phyloP scores from a whole-genome alignment of 2,888 invertebrate genomes.

The Masnerella sp. region DNA sequence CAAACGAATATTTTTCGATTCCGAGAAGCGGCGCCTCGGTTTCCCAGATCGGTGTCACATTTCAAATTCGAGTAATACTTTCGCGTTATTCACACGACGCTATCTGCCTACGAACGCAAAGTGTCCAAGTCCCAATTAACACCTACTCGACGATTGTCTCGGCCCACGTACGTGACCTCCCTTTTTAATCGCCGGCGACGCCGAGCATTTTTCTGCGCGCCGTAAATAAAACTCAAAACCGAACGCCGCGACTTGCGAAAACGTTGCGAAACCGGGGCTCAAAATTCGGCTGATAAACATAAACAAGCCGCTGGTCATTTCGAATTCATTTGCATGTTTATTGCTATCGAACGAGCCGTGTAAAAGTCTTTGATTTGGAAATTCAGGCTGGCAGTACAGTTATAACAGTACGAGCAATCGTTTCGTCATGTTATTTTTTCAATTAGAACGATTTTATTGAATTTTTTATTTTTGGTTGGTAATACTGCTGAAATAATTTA shows the following conservation, averaged over 20 bases:
- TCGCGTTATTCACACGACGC: slow-evolving; percentile 51
- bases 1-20: slow-evolving; percentile 41
- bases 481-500: no score
- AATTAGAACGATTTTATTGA: no score
- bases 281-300: neutral
- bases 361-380: neutral
- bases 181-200: slow-evolving; percentile 53
- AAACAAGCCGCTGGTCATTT: neutral
- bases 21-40: slow-evolving; percentile 27
- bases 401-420: no score
- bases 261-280: slow-evolving; percentile 12
- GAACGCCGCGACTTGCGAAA: slow-evolving; percentile 27
- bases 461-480: no score
- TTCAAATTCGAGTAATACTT: slow-evolving; percentile 58
- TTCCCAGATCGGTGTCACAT: slow-evolving; percentile 47
- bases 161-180: slow-evolving; percentile 57
- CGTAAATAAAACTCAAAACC: slow-evolving; percentile 46
- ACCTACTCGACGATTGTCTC: slow-evolving; percentile 58
- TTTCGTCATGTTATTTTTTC: neutral
- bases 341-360: no score
- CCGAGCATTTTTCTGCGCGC: slow-evolving; percentile 34
- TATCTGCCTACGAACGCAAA: slow-evolving; percentile 59
- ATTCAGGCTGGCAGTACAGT: no score
- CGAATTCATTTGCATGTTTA: neutral
- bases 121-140: slow-evolving; percentile 61